Conservation (phyloP, 2,888 invertebrate genomes). For the Volucella inflata region DNA sequence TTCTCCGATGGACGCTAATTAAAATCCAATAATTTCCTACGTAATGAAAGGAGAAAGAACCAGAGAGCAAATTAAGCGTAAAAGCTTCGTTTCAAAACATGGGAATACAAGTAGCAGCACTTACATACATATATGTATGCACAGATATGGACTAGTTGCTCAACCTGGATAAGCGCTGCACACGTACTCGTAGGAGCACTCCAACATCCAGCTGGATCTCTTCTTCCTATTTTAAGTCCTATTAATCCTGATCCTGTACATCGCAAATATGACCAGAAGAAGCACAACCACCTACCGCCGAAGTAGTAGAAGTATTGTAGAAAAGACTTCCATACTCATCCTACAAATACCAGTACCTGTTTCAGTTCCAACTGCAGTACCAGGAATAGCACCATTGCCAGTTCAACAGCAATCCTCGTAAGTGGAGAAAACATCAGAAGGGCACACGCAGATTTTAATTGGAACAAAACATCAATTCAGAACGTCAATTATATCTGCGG, state of each 20-base stretch:
- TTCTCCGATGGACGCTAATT: conserved; percentile 74
- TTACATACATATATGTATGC: too few species aligned
- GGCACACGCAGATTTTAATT: conserved; percentile 74
- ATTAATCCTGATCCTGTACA: conserved; percentile 44
- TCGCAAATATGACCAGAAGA: conserved; percentile 46
- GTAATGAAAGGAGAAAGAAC: conserved; percentile 58
- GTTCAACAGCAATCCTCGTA: not conserved
- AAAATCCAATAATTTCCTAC: conserved; percentile 74
- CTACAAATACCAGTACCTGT: not conserved
- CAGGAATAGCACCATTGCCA: too few species aligned
- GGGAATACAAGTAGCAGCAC: not conserved
- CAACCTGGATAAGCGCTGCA: not conserved
- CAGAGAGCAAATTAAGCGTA: conserved; percentile 68
- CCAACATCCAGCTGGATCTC: not conserved
- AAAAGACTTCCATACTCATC: conserved; percentile 35
- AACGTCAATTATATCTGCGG: conserved; percentile 62
- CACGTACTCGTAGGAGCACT: too few species aligned
- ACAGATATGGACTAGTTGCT: not conserved
- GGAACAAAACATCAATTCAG: conserved; percentile 75
- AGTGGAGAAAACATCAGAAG: conserved; percentile 65
- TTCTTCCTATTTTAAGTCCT: conserved; percentile 21
- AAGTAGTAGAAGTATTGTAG: not conserved
- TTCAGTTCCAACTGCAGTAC: too few species aligned
- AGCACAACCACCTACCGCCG: conserved; percentile 10
- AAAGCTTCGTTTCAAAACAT: conserved; percentile 56